These are phyloP conservation scores for Megaceryle alcyon DNA, from an alignment of 2,797 vertebrate species.

Conservation along the genomic window DNA sequence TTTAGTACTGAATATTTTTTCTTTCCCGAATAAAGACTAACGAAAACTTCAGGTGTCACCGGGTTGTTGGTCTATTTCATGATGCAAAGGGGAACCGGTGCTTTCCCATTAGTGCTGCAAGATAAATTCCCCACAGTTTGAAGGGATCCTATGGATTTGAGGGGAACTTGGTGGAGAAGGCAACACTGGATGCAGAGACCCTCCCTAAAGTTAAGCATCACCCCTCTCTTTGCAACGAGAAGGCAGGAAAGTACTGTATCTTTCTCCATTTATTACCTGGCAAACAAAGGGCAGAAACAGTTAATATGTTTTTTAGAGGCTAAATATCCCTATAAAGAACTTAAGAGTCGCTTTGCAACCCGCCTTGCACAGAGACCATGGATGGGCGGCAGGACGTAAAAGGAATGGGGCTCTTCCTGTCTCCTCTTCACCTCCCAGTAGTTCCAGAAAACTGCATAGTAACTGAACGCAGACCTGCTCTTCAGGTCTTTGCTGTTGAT, in stretches of 20 bases:
- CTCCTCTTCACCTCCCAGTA: background rate
- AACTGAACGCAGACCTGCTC: background rate
- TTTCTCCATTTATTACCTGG: background rate
- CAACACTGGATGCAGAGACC: background rate
- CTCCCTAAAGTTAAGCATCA: background rate
- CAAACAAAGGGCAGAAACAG: background rate
- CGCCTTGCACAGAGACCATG: rapidly evolving
- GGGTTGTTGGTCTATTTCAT: background rate
- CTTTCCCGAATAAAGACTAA: background rate
- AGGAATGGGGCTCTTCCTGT: background rate
- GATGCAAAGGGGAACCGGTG: background rate
- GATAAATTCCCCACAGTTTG: rapidly evolving
- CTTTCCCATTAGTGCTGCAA: background rate
- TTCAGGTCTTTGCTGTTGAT: background rate
- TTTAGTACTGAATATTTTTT: background rate
- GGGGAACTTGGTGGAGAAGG: background rate
- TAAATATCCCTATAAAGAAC: background rate
- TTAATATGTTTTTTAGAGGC: background rate
- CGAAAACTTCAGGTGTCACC: background rate
- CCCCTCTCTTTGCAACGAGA: background rate
- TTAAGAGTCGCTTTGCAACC: background rate
- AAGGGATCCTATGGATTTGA: background rate
- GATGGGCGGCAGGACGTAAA: background rate
- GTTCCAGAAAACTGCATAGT: background rate
- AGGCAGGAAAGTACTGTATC: background rate